Percentiles rank a stretch among this genome's conserved stretches.
Conservation (phyloP, 1,140 invertebrate species). For the Caerostris extrusa region DNA sequence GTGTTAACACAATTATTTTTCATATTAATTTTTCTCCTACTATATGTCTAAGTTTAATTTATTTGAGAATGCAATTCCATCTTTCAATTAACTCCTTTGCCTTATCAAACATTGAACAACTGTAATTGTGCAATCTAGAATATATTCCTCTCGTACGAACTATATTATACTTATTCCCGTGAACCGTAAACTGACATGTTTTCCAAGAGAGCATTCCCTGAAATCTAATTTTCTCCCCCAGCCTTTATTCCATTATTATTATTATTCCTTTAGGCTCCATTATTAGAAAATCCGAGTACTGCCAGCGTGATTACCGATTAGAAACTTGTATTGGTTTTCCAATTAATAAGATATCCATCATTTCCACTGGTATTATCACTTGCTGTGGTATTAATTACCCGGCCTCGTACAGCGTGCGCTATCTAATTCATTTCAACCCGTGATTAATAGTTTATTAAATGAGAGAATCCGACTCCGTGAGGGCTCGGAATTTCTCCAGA, state of each 20-base stretch:
- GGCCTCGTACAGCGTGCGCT: not conserved
- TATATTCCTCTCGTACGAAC: no score
- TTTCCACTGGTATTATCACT: constrained; percentile 31
- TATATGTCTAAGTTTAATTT: no score
- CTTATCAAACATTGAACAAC: no score
- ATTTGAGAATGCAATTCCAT: no score
- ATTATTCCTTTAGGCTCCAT: constrained; percentile 46
- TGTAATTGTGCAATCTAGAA: no score
- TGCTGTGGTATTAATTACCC: constrained; percentile 47
- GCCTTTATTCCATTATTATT: no score
- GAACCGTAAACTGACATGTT: no score
- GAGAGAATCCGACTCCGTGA: not conserved
- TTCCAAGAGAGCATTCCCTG: no score
- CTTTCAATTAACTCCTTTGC: no score
- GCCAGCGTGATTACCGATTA: constrained; percentile 39
- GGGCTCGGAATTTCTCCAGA: not conserved
- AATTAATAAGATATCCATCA: constrained; percentile 57
- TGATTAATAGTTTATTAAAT: constrained; percentile 63
- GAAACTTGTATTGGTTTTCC: constrained; percentile 42
- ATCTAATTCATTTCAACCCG: not conserved
- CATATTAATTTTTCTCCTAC: no score
- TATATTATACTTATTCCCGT: no score
- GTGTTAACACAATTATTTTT: no score
- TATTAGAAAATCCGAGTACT: constrained; percentile 43
- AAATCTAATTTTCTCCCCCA: not conserved